Base-by-base conservation (phyloP, 1,140 invertebrate genomes). In the Rhopalosiphum padi region DNA sequence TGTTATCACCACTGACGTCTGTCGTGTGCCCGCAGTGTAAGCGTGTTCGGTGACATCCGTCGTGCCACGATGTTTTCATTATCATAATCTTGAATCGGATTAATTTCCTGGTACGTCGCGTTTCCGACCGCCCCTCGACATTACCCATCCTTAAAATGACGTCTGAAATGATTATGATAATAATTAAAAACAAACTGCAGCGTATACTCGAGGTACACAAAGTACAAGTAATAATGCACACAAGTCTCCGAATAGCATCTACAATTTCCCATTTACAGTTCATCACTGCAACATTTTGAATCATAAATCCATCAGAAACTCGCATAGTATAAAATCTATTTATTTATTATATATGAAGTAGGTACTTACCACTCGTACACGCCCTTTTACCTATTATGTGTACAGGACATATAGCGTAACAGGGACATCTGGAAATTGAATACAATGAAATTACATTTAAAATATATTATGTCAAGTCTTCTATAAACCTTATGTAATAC, bases 41-140 rank as follows among this genome's bases (percentile, higher is more conserved):
- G 25, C 5, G 43, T 11, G 48, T 89, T n/a, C 35, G 21, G 51
- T 46, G 90, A 46, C 77, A 91, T 91, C 90, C 77, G 90, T 46
- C 55, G 30, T 91, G 60, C 11, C 41, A 7, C 22, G 60, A 91
- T 91, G 90, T 68, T 68, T 87, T 93, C 85, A 87, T 68, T 83
- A 91, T 82, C 90, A 51, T 91, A 91, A 83, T 91, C 90, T 68
- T 43, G 92, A 88, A 60, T 93, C 48, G 48, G 43, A 87, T 86
- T 85, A 93, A 85, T 83, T 83, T 93, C 77, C 93, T 6, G 92
- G 41, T 30, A 68, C 41, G 2, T 18, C 35, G 22, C 18, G 0
- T 30, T 18, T 5, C 8, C 37, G 55, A 60, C 35, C 53, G 0
- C 43, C 51, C 35, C 48, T 15, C 22, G 21, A 37, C 21, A 0